phyloP scores from a whole-genome alignment of 2,797 vertebrate species.

The Aeoliscus strigatus region DNA sequence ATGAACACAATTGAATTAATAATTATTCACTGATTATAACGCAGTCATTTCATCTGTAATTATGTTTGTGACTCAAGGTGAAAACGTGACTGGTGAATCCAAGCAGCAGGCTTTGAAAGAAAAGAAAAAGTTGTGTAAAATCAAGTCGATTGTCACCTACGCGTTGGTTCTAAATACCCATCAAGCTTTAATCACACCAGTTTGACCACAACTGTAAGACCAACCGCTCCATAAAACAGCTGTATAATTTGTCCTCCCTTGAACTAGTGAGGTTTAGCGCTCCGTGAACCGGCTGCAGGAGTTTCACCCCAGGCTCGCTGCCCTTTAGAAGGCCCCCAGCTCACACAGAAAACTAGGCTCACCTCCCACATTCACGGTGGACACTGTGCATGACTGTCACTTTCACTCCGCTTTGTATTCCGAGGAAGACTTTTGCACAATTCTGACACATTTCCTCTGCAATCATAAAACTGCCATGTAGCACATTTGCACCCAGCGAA shows the following conservation, averaged over 20 bases:
- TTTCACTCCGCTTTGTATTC: conserved; percentile 15
- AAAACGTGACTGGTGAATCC: no score
- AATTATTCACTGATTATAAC: no score
- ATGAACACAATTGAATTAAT: no score
- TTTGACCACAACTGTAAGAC: background rate
- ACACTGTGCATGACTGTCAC: conserved; percentile 15
- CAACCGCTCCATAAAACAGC: conserved; percentile 8
- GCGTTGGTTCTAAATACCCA: no score
- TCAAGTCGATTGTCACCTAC: no score
- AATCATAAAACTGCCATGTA: conserved; percentile 14
- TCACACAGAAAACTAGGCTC: conserved; percentile 26
- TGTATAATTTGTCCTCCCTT: conserved; percentile 8
- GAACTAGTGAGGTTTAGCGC: conserved; percentile 20
- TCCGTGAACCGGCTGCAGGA: conserved; percentile 17
- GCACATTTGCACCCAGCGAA: conserved; percentile 14
- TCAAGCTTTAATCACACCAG: background rate
- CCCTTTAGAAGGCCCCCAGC: conserved; percentile 34
- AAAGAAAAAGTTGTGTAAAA: no score
- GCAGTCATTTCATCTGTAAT: no score
- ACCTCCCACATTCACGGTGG: conserved; percentile 24
- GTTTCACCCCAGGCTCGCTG: conserved; percentile 12
- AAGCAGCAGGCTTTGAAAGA: no score
- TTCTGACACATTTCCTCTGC: conserved; percentile 10
- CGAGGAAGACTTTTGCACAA: background rate
- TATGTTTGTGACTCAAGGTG: no score